A percentile compares a stretch with the other conserved stretches of the same genome.
These are phyloP conservation scores for Melinaea menophilus DNA, from an alignment of 2,888 invertebrate genomes.

Conservation along the genomic window DNA sequence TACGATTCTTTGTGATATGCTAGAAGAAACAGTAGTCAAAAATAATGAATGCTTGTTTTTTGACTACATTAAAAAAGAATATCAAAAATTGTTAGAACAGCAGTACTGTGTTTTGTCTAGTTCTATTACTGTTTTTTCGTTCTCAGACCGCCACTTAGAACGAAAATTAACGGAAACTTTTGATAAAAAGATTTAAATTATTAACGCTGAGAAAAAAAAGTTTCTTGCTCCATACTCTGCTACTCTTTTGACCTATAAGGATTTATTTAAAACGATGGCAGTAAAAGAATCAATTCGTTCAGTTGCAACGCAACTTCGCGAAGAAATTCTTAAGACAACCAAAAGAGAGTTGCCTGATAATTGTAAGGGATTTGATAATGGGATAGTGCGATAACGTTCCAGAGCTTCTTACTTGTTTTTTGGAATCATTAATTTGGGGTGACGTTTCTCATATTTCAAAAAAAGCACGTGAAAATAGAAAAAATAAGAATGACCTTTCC, in stretches of 20 bases:
- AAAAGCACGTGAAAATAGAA: slow-evolving; percentile 18
- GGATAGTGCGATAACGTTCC: slow-evolving; percentile 25
- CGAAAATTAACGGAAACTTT: slow-evolving; percentile 36
- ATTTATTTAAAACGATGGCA: slow-evolving; percentile 37
- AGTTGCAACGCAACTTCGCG: slow-evolving; percentile 36
- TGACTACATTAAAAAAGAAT: slow-evolving; percentile 36
- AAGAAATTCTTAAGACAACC: slow-evolving; percentile 31
- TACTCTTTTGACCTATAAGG: slow-evolving; percentile 32
- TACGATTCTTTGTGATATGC: slow-evolving; percentile 33
- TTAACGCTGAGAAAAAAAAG: slow-evolving; percentile 32
- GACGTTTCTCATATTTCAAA: slow-evolving; percentile 21
- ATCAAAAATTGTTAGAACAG: slow-evolving; percentile 33
- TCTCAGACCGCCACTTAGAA: slow-evolving; percentile 31
- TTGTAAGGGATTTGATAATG: slow-evolving; percentile 19
- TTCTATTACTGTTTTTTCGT: slow-evolving; percentile 34
- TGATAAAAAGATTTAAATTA: slow-evolving; percentile 36
- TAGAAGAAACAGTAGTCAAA: slow-evolving; percentile 34
- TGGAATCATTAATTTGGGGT: slow-evolving; percentile 20
- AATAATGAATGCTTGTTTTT: slow-evolving; percentile 39
- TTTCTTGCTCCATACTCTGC: slow-evolving; percentile 39
- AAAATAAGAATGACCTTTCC: slow-evolving; percentile 14
- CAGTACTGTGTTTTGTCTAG: slow-evolving; percentile 33
- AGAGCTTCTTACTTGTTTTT: slow-evolving; percentile 19
- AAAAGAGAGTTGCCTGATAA: slow-evolving; percentile 18
- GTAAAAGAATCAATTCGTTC: slow-evolving; percentile 35